Percentiles rank a stretch among this genome's conserved stretches.
Evolutionary conservation across 2,113 vertebrate genomes (phyloP).

Genomic region (Diadophis punctatus): DNA sequence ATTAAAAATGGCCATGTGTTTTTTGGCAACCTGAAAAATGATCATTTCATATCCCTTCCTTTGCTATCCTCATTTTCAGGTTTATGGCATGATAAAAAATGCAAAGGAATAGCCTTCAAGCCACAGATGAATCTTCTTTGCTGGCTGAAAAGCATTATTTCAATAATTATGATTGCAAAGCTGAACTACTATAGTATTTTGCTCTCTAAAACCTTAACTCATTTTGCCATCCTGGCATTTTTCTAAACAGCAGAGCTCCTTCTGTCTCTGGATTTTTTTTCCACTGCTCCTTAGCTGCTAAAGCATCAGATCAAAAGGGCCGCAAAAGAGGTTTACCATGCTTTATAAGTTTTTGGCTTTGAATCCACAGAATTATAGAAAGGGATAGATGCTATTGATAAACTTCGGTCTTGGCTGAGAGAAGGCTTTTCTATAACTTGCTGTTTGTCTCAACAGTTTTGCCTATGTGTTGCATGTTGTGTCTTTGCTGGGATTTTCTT

Average conservation of each 20-base stretch:
- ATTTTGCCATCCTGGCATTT: not conserved
- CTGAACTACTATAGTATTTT: not conserved
- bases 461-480: not conserved
- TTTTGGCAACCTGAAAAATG: constrained; percentile 59
- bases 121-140: constrained; percentile 35
- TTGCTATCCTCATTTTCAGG: constrained; percentile 50
- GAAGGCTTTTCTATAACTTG: not conserved
- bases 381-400: not conserved
- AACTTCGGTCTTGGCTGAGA: not conserved
- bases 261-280: not conserved
- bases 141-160: constrained; percentile 45
- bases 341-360: not conserved
- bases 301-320: not conserved
- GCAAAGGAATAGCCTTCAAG: constrained; percentile 45
- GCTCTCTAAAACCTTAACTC: not conserved
- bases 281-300: not conserved
- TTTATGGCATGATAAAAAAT: constrained; percentile 53
- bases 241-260: not conserved
- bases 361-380: not conserved
- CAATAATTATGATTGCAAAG: not conserved
- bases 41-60: constrained; percentile 55
- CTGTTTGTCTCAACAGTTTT: not conserved
- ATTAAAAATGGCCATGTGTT: constrained; percentile 50
- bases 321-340: not conserved
- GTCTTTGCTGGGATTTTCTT: not conserved